Evolutionary conservation across 2,113 vertebrate species (phyloP).

Genomic region (Aldabrachelys gigantea): DNA sequence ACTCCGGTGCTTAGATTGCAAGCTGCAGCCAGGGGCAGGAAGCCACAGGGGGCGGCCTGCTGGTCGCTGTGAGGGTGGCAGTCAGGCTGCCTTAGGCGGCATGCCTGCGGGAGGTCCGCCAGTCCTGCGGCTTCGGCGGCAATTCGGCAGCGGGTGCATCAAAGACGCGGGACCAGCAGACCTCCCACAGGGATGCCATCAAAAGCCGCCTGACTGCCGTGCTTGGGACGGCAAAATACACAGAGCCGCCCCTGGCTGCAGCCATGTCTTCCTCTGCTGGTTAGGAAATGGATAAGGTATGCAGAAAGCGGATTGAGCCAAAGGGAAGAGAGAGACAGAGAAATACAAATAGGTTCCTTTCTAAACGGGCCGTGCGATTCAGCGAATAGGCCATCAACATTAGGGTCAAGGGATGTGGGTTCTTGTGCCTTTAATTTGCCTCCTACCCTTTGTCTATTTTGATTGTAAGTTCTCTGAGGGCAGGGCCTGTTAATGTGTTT

Average conservation of each 20-base stretch:
- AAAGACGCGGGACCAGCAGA: too few species aligned
- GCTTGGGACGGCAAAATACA: too few species aligned
- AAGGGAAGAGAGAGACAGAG: background rate
- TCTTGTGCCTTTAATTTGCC: background rate
- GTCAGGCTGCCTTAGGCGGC: too few species aligned
- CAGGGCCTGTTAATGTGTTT: background rate
- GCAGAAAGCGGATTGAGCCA: background rate
- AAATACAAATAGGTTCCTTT: background rate
- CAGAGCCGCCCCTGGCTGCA: background rate
- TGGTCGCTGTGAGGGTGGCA: too few species aligned
- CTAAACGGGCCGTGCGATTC: background rate
- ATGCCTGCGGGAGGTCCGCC: too few species aligned
- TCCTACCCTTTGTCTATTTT: background rate
- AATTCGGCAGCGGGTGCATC: too few species aligned
- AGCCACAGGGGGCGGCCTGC: too few species aligned
- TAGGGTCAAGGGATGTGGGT: background rate
- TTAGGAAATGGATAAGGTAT: conserved; percentile 56
- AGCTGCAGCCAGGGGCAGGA: background rate
- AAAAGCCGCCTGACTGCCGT: too few species aligned
- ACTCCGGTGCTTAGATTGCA: conserved; percentile 4
- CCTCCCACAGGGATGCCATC: too few species aligned
- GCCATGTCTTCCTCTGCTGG: conserved; percentile 36
- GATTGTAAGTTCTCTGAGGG: background rate
- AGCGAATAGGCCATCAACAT: accelerated
- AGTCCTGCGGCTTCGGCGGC: too few species aligned